These are phyloP conservation scores for Caenorhabditis elegans DNA, from an alignment of 1,140 invertebrate genomes.

Conservation along the genomic window WBcel235 BX284605.5:10387501-10388000, in stretches of 20 bases:
- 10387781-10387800: no score
- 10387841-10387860: neutral
- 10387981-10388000: no score
- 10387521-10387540: neutral
- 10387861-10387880: neutral
- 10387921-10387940: neutral
- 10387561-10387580: neutral
- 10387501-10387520: neutral
- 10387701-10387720: no score
- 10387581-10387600: slow-evolving; percentile 23
- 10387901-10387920: neutral
- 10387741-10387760: no score
- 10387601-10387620: slow-evolving; percentile 31
- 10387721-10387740: no score
- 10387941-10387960: neutral
- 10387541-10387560: neutral
- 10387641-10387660: neutral
- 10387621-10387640: slow-evolving; percentile 10
- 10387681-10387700: neutral
- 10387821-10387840: no score
- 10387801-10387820: no score
- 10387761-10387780: no score
- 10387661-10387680: neutral
- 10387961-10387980: no score
- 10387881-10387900: neutral